Evolutionary conservation across 2,113 vertebrate genomes (phyloP).

Genomic region (Prochilodus magdalenae): DNA sequence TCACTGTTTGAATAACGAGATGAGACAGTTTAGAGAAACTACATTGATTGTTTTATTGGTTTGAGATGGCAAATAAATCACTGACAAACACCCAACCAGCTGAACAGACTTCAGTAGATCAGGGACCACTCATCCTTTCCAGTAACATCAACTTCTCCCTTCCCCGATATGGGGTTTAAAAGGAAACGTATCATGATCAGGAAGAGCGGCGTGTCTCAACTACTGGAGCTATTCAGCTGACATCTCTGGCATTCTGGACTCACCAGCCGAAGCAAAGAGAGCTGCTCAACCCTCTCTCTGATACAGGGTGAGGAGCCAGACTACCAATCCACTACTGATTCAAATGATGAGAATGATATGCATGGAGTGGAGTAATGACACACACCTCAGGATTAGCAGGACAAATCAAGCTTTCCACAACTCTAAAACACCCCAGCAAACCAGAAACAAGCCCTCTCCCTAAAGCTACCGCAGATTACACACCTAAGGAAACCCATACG

Average conservation of each 20-base stretch:
- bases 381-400: slow-evolving; percentile 42
- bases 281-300: slow-evolving; percentile 81
- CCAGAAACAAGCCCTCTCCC: background rate
- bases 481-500: background rate
- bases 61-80: slow-evolving; percentile 29
- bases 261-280: slow-evolving; percentile 63
- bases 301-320: slow-evolving; percentile 43
- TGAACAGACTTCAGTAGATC: slow-evolving; percentile 19
- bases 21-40: slow-evolving; percentile 33
- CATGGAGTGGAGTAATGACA: background rate
- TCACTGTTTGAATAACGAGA: background rate
- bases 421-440: slow-evolving; percentile 19
- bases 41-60: slow-evolving; percentile 50
- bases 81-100: slow-evolving; percentile 21
- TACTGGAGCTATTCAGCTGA: slow-evolving; percentile 58
- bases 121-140: slow-evolving; percentile 61
- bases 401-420: slow-evolving; percentile 4
- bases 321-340: background rate
- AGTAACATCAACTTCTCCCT: slow-evolving; percentile 72
- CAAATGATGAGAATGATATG: background rate
- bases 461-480: slow-evolving; percentile 16
- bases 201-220: slow-evolving; percentile 51
- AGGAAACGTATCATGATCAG: slow-evolving; percentile 75
- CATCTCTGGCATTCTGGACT: slow-evolving; percentile 37
- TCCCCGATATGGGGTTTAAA: slow-evolving; percentile 71